Percentiles rank a stretch among this genome's conserved stretches.
phyloP scores from a whole-genome alignment of 2,888 invertebrate species.

The Sisyra nigra region DNA sequence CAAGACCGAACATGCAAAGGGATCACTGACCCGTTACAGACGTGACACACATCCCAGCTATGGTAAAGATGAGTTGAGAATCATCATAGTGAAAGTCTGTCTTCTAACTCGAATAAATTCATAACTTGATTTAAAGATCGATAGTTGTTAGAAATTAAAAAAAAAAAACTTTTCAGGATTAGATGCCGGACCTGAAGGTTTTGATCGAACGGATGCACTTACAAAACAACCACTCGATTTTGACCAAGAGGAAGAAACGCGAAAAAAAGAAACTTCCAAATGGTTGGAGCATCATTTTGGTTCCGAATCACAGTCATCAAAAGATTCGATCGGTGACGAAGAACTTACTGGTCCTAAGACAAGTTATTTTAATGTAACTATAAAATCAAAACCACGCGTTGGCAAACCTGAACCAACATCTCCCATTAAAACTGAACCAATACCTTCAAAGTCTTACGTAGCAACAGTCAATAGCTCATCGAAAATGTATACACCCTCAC shows the following conservation, averaged over 20 bases:
- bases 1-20: no score
- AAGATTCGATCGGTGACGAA: constrained; percentile 49
- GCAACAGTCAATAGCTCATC: constrained; percentile 11
- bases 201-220: constrained; percentile 64
- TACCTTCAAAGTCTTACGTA: constrained; percentile 15
- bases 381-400: constrained; percentile 43
- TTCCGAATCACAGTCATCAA: constrained; percentile 65
- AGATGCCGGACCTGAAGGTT: constrained; percentile 14
- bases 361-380: constrained; percentile 60
- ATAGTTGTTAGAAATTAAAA: no score
- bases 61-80: no score
- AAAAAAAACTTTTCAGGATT: constrained; percentile 5
- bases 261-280: constrained; percentile 78
- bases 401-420: constrained; percentile 21
- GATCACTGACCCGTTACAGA: no score
- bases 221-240: constrained; percentile 70
- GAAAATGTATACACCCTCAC: constrained; percentile 15
- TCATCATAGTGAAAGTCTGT: no score
- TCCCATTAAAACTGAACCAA: constrained; percentile 13
- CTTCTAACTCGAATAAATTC: no score
- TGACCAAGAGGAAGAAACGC: constrained; percentile 75
- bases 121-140: no score
- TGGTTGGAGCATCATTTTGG: constrained; percentile 87
- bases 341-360: constrained; percentile 40
- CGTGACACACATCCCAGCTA: no score